Evolutionary conservation across 1,140 invertebrate species (phyloP), one percentile per base, ranked within the genome.

Genomic region (Drosophila gunungcola): DNA sequence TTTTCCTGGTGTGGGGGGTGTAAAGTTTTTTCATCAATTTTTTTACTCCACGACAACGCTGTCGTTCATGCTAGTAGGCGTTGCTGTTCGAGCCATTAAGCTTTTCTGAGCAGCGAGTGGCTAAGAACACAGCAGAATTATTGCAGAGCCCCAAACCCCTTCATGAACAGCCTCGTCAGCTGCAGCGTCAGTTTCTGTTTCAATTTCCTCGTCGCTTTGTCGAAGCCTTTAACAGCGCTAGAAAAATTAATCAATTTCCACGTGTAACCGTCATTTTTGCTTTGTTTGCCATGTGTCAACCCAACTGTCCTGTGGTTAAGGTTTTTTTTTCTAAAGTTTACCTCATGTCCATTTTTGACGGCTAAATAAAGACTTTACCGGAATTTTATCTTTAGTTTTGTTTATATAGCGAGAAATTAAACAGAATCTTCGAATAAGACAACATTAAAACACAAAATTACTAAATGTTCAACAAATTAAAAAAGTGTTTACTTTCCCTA

Each of bases 191-290:
- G 63, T 63, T 67, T 65, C 48, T 69, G 39, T 69, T 69, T 69
- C 62, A 69, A 69, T 69, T 69, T 69, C 39, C 61, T 12, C 61
- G 13, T 11, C 16, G 65, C 65, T 67, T 67, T 69, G 65, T 67
- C 61, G n/a, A 51, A 67, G 43, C 48, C 21, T 38, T 55, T 43
- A 57, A 51, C 70, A 67, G 58, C 51, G 61, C 11, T 61, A 34
- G 21, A 69, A 60, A 76, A 75, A 57, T 74, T 88, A 83, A 88
- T 88, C 79, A 83, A 83, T 80, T 83, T 83, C 64, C 45, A 61
- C 48, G 60, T 70, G 77, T 55, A 43, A 6, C 43, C n/a, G 21
- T 57, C 58, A 76, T 62, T 68, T 45, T 56, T 55, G 48, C 52
- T 39, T 70, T 42, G 42, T 56, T 54, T 45, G 36, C 32, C 45